Evolutionary conservation across 2,113 vertebrate genomes (phyloP).

Genomic region (Oncorhynchus keta): DNA sequence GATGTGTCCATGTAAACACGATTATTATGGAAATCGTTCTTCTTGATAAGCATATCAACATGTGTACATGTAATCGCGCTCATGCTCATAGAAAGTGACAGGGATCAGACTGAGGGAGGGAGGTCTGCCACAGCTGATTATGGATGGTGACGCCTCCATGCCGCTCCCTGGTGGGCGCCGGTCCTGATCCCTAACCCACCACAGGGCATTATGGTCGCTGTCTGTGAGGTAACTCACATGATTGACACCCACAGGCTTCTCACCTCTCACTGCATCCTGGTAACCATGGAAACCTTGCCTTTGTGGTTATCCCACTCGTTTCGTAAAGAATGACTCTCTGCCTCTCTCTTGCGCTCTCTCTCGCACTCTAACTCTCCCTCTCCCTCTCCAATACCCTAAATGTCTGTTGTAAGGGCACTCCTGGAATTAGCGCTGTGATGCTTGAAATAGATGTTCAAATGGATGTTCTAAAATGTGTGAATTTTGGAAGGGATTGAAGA

Average conservation of each 20-base stretch:
- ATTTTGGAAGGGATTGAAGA: not conserved
- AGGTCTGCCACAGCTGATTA: not conserved
- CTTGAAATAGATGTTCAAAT: not conserved
- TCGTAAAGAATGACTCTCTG: too few relatives aligned
- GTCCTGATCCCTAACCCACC: not conserved
- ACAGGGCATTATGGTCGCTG: not conserved
- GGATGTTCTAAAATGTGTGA: not conserved
- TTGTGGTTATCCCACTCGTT: too few relatives aligned
- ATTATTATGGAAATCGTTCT: too few relatives aligned
- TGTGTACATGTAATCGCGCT: too few relatives aligned
- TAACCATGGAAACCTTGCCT: too few relatives aligned
- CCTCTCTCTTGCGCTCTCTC: too few relatives aligned
- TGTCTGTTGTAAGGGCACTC: not conserved
- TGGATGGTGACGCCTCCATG: not conserved
- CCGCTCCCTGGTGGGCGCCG: not conserved
- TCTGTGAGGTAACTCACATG: not conserved
- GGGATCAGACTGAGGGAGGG: not conserved
- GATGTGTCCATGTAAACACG: too few relatives aligned
- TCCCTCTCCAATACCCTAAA: not conserved
- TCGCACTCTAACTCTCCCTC: not conserved
- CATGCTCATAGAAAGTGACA: not conserved
- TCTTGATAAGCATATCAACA: too few relatives aligned
- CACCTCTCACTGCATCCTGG: not conserved
- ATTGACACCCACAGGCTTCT: not conserved
- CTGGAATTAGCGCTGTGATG: constrained; percentile 4